A percentile compares a stretch with the other conserved stretches of the same genome.
Conservation (phyloP, 2,797 vertebrate species). For the Nasua narica region DNA sequence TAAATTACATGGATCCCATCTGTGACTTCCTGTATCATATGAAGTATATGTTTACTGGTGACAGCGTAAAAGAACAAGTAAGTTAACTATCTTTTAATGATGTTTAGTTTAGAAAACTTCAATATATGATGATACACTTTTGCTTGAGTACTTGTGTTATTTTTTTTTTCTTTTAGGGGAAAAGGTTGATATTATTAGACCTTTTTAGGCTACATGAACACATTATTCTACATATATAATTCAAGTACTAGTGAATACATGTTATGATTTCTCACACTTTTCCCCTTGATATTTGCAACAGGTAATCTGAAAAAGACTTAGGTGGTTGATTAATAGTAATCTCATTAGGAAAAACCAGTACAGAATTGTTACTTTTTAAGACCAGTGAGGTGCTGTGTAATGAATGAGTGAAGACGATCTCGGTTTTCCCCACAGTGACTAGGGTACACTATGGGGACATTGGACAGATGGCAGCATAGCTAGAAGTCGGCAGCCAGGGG, state of each 20-base stretch:
- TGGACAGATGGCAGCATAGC: background rate
- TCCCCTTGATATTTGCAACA: background rate
- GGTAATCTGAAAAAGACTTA: background rate
- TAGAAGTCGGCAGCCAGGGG: background rate
- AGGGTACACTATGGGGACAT: background rate
- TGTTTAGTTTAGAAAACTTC: constrained; percentile 3
- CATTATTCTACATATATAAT: background rate
- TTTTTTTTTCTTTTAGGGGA: background rate
- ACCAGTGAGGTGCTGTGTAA: background rate
- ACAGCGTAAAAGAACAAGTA: constrained; percentile 99
- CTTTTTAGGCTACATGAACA: background rate
- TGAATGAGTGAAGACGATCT: background rate
- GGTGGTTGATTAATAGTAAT: background rate
- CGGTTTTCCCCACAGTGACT: background rate
- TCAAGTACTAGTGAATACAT: background rate
- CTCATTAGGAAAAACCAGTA: background rate
- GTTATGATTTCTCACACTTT: background rate
- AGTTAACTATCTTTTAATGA: constrained; percentile 69
- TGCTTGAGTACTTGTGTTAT: background rate
- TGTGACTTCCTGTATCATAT: constrained; percentile 99
- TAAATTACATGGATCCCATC: constrained; percentile 97
- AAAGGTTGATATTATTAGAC: background rate
- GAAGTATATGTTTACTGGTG: constrained; percentile 99
- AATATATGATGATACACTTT: background rate
- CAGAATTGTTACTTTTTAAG: background rate